phyloP scores from a whole-genome alignment of 2,797 vertebrate genomes.

The Pantherophis vulpinus region DNA sequence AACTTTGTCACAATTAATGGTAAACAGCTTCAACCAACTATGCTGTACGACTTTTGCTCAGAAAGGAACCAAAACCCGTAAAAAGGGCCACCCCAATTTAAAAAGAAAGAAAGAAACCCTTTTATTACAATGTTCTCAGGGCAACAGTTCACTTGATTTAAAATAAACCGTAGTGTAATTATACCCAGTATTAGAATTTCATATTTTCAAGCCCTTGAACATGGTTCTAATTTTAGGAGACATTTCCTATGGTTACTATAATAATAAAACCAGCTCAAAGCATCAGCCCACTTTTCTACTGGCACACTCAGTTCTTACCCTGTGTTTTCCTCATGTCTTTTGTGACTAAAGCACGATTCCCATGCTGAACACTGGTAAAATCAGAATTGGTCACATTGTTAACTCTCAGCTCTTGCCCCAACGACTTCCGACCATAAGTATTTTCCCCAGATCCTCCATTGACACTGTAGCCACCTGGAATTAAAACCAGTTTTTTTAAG shows the following conservation, averaged over 20 bases:
- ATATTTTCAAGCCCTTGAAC: background rate
- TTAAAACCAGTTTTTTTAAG: background rate
- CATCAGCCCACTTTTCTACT: background rate
- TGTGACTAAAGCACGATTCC: constrained; percentile 98
- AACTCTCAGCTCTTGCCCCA: constrained; percentile 99
- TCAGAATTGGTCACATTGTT: constrained; percentile 95
- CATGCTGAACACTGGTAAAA: constrained; percentile 97
- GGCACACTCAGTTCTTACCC: constrained; percentile 74
- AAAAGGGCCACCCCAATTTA: background rate
- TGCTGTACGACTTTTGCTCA: background rate
- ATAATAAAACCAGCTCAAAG: background rate
- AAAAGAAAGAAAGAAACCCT: background rate
- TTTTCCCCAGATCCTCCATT: constrained; percentile 95
- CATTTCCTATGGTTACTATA: background rate
- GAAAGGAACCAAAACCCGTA: background rate
- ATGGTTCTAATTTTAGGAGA: constrained; percentile 5
- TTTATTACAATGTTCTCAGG: background rate
- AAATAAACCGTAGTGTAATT: background rate
- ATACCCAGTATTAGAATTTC: background rate
- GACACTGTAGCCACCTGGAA: constrained; percentile 90
- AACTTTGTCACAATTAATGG: background rate
- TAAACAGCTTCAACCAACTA: background rate
- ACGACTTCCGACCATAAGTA: constrained; percentile 99
- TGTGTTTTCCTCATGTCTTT: constrained; percentile 99
- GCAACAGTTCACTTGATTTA: background rate